Evolutionary conservation across 1,140 invertebrate species (phyloP).

Genomic region (Diprion similis): DNA sequence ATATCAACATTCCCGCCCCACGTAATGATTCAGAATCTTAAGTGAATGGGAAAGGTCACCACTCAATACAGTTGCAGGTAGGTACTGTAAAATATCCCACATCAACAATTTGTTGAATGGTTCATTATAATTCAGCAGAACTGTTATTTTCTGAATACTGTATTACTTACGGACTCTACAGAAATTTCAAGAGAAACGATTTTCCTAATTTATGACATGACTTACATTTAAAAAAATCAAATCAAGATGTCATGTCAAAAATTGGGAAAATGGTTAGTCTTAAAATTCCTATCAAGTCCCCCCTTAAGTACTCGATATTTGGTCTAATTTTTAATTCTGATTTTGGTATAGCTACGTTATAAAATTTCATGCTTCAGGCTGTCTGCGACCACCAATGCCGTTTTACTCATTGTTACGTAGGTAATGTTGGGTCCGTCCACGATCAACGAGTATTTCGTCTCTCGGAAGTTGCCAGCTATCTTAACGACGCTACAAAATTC

Average conservation of each 20-base stretch:
- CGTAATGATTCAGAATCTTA: conserved; percentile 32
- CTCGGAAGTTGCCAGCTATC: not conserved
- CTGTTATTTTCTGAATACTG: too few species aligned
- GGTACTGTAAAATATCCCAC: too few species aligned
- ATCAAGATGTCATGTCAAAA: too few species aligned
- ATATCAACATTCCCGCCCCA: conserved; percentile 37
- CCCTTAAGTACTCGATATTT: too few species aligned
- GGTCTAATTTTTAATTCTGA: too few species aligned
- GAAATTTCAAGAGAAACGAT: too few species aligned
- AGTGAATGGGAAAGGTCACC: conserved; percentile 34
- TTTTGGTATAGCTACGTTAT: too few species aligned
- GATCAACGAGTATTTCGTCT: conserved; percentile 9
- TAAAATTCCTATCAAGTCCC: not conserved
- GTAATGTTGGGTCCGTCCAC: not conserved
- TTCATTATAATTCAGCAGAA: too few species aligned
- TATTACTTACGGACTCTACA: too few species aligned
- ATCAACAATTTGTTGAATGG: conserved; percentile 1
- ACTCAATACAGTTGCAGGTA: conserved; percentile 29
- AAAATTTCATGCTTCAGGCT: conserved; percentile 12
- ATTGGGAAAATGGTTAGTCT: not conserved
- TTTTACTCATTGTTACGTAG: conserved; percentile 5
- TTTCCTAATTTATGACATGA: too few species aligned
- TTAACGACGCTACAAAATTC: conserved; percentile 10
- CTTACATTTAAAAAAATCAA: too few species aligned
- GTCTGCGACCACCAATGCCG: not conserved